Evolutionary conservation across 2,113 vertebrate genomes (phyloP), one percentile per base, ranked within the genome.

Genomic region (Xyrauchen texanus): DNA sequence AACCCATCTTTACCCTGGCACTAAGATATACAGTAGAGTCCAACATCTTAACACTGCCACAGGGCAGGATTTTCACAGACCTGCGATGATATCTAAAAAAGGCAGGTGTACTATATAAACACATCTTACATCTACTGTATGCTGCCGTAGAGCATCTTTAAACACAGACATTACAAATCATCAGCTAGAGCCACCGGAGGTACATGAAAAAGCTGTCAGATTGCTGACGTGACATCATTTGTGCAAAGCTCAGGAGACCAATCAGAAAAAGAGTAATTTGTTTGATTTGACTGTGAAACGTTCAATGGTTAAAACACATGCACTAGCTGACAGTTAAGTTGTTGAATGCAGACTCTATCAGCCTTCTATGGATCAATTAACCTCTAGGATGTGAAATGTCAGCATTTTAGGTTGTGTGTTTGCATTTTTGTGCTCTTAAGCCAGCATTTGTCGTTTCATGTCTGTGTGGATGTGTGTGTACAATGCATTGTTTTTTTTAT

Each of bases 151-250:
- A 62, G 60, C 11, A 13, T 12, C 57, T 70, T 63, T 63, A 62
- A 63, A 70, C 66, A 15, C 1, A 16, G 6, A 10, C 47, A 15
- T 68, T 61, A 7, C 34, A 51, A 60, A 44, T 21, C 13, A 66
- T 13, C 10, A 21, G 57, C 49, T 4, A 15, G 45, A 45, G n/a
- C 6, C 66, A 45, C 16, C 12, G 4, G 49, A 34, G 44, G 80
- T 77, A 47, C 83, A 76, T 68, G 68, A 69, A 52, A 77, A 65
- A 81, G 64, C 72, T 82, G 82, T 87, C 84, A 80, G 57, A 46
- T 8, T 63, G 60, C 61, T 73, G 76, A 74, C 58, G 80, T 62
- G 76, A 72, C 69, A 65, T 53, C 34, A 60, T 81, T 66, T 84
- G 58, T 75, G 42, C 42, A 16, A 34, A 34, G 12, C 85, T 81